Evolutionary conservation across 1,140 invertebrate species (phyloP).

Genomic region (Eriocheir sinensis): DNA sequence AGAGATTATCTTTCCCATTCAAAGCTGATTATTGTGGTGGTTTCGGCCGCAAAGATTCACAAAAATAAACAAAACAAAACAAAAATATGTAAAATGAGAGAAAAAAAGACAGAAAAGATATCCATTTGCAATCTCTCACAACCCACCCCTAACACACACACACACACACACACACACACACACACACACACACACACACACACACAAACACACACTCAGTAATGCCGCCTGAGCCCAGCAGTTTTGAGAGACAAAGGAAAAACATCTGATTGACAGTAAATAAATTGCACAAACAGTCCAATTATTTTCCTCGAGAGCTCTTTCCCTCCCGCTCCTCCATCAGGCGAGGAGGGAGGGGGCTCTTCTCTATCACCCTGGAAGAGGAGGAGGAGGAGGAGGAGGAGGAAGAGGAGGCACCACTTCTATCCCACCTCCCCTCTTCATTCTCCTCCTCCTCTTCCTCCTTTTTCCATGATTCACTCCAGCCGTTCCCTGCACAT

Average conservation of each 20-base stretch:
- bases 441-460: neutral
- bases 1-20: too few relatives aligned
- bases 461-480: neutral
- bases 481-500: neutral
- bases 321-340: neutral
- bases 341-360: neutral
- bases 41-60: too few relatives aligned
- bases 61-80: too few relatives aligned
- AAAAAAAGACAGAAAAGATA: too few relatives aligned
- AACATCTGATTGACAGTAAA: neutral
- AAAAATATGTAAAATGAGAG: too few relatives aligned
- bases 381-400: too few relatives aligned
- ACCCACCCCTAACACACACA: too few relatives aligned
- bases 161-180: too few relatives aligned
- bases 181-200: neutral
- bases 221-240: neutral
- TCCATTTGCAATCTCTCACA: too few relatives aligned
- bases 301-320: neutral
- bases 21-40: too few relatives aligned
- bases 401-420: neutral
- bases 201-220: neutral
- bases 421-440: neutral
- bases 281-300: neutral
- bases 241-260: neutral
- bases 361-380: neutral